phyloP scores from a whole-genome alignment of 2,797 vertebrate species.

The Urophycis tenuis region DNA sequence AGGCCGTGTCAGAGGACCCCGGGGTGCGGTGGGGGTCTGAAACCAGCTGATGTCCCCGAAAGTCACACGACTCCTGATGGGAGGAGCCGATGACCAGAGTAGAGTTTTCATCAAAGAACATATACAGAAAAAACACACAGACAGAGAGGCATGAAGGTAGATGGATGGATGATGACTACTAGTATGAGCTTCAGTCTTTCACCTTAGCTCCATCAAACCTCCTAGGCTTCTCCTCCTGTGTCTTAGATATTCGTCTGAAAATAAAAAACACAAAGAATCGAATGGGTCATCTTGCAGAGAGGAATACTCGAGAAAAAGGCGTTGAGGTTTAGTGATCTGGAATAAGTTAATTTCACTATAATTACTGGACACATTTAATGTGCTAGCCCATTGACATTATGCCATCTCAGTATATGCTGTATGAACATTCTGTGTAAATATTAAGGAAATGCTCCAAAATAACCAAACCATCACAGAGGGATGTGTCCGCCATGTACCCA shows the following conservation, averaged over 20 bases:
- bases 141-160: not conserved
- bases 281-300: not conserved
- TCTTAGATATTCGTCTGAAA: slow-evolving; percentile 57
- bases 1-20: slow-evolving; percentile 44
- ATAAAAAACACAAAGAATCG: slow-evolving; percentile 17
- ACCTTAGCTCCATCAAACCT: slow-evolving; percentile 55
- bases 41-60: slow-evolving; percentile 24
- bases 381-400: not conserved
- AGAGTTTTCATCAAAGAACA: not conserved
- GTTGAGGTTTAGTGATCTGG: not conserved
- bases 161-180: not conserved
- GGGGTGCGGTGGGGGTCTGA: slow-evolving; percentile 26
- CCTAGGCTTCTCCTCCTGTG: slow-evolving; percentile 37
- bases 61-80: slow-evolving; percentile 47
- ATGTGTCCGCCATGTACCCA: too few relatives aligned
- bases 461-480: too few relatives aligned
- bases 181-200: slow-evolving; percentile 23
- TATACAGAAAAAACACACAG: not conserved
- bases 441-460: too few relatives aligned
- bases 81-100: not conserved
- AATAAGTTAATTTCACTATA: not conserved
- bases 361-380: not conserved
- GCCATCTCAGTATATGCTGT: not conserved
- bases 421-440: not conserved
- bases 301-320: not conserved